Base-by-base conservation (phyloP, 2,797 vertebrate genomes). In the Tympanoctomys barrerae region DNA sequence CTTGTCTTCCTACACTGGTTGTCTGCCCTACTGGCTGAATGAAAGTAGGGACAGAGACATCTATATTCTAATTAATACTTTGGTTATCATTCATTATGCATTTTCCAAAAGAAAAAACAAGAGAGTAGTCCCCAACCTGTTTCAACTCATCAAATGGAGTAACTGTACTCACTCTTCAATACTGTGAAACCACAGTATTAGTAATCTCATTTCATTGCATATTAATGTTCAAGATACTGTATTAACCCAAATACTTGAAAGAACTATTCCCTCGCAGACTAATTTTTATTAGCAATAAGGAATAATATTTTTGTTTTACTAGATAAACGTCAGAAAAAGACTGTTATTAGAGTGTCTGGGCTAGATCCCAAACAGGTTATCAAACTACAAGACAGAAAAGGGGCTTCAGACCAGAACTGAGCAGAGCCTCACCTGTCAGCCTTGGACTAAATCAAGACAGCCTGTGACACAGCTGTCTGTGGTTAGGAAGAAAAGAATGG, bases 61-160 rank as follows among this genome's bases (percentile, higher is more conserved):
- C 26, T 33, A 90, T 90, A 87, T 80, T 94, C 64, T 89, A 91
- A 92, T 59, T 87, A 87, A 90, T 93, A 73, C 9, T 93, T 96
- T 62, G 21, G 24, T 66, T 80, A 52, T 52, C 80, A 81, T 39
- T 77, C 49, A 71, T 36, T 42, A 36, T 54, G 11, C 22, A 75
- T 59, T 95, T 80, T 22, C 80, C 24, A 86, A 94, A 79, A 59
- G 39, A 79, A 64, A 89, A 84, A 79, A 31, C 75, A 59, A 77
- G 31, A 49, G 83, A 61, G 21, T 49, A 59, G 36, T 87, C 61
- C n/a, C 9, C 7, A 83, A 46, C 16, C 36, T 57, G 61, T 71
- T 91, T 84, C 54, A 46, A 77, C 71, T 92, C 66, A 87, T 62
- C 66, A 85, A 95, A 86, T 49, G 62, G 28, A 59, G 3, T 93